Evolutionary conservation across 2,113 vertebrate genomes (phyloP).

Genomic region (Salvelinus fontinalis): DNA sequence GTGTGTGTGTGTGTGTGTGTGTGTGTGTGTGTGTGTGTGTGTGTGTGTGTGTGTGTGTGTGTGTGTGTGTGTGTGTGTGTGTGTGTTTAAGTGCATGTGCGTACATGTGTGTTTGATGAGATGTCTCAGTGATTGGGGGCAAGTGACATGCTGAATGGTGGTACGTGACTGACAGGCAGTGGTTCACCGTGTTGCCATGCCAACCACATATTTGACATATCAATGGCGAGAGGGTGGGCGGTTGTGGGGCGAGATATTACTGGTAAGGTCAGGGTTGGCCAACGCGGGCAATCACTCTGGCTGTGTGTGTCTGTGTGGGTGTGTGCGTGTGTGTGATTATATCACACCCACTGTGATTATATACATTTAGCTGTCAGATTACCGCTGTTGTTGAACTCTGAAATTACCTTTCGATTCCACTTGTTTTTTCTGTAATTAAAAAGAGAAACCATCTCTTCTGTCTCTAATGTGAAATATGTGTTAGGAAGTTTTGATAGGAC

Average conservation of each 20-base stretch:
- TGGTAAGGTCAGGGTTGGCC: conserved; percentile 64
- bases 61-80: too few relatives aligned
- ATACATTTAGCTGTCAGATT: conserved; percentile 59
- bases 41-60: neutral
- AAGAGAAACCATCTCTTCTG: neutral
- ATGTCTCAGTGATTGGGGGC: neutral
- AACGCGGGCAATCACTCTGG: conserved; percentile 56
- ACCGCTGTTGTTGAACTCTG: conserved; percentile 49
- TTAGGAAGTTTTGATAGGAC: neutral
- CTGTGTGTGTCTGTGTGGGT: conserved; percentile 20
- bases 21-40: conserved; percentile 2
- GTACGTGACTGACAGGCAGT: conserved; percentile 51
- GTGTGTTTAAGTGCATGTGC: too few relatives aligned
- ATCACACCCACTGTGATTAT: conserved; percentile 49
- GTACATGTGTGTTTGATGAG: neutral
- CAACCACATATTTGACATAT: conserved; percentile 64
- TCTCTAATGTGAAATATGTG: neutral
- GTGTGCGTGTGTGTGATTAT: conserved; percentile 28
- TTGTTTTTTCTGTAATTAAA: conserved; percentile 1
- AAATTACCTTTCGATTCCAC: conserved; percentile 54
- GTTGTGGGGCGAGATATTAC: conserved; percentile 59
- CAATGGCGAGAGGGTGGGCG: conserved; percentile 57
- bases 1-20: too few relatives aligned
- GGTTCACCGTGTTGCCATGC: conserved; percentile 51
- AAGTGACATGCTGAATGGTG: conserved; percentile 21